Percentiles rank a stretch among this genome's conserved stretches.
phyloP scores from a whole-genome alignment of 2,113 vertebrate genomes.

The Cyprinus carpio region DNA sequence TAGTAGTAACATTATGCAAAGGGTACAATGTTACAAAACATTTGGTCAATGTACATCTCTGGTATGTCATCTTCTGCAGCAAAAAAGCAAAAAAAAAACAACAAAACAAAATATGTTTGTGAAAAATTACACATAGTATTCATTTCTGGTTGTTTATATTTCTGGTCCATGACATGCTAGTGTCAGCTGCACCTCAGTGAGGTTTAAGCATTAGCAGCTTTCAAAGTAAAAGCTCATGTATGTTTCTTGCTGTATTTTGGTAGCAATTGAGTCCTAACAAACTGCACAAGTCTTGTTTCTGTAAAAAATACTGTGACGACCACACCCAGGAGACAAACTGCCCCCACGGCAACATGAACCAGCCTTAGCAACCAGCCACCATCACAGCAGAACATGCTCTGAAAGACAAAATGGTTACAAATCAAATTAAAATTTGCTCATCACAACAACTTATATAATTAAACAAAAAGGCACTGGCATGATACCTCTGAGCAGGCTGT shows the following conservation, averaged over 20 bases:
- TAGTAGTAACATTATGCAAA: neutral
- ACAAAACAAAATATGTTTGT: neutral
- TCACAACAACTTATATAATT: neutral
- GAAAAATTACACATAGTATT: neutral
- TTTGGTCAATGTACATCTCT: neutral
- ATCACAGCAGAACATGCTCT: conserved; percentile 81
- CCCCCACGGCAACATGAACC: conserved; percentile 80
- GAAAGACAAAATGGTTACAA: conserved; percentile 38
- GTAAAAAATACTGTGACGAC: conserved; percentile 73
- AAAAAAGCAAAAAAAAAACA: too few relatives aligned
- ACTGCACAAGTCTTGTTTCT: conserved; percentile 83
- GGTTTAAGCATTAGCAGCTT: neutral
- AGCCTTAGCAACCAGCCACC: conserved; percentile 80
- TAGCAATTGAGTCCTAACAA: conserved; percentile 85
- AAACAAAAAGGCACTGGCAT: neutral
- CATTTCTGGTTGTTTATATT: neutral
- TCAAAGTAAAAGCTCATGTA: conserved; percentile 60
- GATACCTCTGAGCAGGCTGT: conserved; percentile 88
- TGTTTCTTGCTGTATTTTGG: conserved; percentile 80
- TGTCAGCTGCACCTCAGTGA: neutral
- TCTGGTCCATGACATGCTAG: conserved; percentile 22
- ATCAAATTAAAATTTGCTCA: neutral
- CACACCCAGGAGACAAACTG: conserved; percentile 80
- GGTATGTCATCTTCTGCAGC: neutral
- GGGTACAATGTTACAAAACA: too few relatives aligned